phyloP scores from a whole-genome alignment of 1,140 invertebrate species.

The Diorhabda sublineata region DNA sequence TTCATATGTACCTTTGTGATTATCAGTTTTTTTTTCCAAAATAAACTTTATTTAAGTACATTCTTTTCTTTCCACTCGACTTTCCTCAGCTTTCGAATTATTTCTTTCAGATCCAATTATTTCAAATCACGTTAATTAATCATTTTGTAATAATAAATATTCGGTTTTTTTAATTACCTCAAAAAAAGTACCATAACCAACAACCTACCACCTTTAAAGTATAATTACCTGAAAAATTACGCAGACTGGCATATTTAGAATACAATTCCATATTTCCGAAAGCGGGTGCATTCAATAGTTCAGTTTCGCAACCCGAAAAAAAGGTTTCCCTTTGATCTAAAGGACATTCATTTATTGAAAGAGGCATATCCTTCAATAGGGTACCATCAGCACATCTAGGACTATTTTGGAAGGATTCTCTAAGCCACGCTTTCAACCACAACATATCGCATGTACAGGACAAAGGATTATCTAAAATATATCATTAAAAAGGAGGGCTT shows the following conservation, averaged over 20 bases:
- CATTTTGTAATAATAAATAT: not conserved
- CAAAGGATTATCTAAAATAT: slow-evolving; percentile 69
- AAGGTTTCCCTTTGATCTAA: slow-evolving; percentile 51
- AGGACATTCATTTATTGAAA: slow-evolving; percentile 64
- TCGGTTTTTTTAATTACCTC: not conserved
- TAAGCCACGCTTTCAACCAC: slow-evolving; percentile 78
- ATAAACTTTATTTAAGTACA: no score
- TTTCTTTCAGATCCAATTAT: no score
- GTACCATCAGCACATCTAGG: slow-evolving; percentile 73
- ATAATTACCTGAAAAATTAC: slow-evolving; percentile 49
- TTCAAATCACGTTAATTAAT: no score
- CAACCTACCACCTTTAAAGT: not conserved
- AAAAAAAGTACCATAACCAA: no score
- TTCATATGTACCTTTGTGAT: no score
- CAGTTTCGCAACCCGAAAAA: slow-evolving; percentile 60
- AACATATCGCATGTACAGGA: slow-evolving; percentile 73
- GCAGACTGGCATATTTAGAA: slow-evolving; percentile 27
- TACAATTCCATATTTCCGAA: slow-evolving; percentile 26
- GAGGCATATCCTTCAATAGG: slow-evolving; percentile 63
- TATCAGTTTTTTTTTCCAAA: no score
- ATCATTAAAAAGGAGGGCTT: no score
- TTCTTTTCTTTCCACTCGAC: no score
- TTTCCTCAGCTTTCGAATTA: no score
- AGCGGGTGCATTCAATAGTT: slow-evolving; percentile 52
- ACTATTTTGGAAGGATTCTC: slow-evolving; percentile 64